Conservation (phyloP, 2,113 vertebrate species). For the Callipepla californica region DNA sequence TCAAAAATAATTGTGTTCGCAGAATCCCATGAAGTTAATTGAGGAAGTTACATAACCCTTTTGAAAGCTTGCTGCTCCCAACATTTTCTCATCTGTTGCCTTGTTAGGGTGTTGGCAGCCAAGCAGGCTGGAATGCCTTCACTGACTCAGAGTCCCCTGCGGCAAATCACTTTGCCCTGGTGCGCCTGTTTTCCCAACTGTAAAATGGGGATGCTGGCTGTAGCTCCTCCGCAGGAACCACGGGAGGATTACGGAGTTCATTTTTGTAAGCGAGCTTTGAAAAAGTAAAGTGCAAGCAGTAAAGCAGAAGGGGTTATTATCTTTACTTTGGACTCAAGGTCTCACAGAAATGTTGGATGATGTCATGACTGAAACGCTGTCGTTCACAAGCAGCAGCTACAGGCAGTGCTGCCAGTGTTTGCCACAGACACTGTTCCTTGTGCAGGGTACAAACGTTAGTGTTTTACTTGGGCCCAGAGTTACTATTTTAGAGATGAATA, state of each 20-base stretch:
- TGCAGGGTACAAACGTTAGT: background rate
- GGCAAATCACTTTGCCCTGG: background rate
- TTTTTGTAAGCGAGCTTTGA: background rate
- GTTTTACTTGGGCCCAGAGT: background rate
- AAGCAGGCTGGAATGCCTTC: background rate
- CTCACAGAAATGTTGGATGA: rapidly evolving
- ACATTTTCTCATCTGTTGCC: slow-evolving; percentile 3
- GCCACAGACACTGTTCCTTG: background rate
- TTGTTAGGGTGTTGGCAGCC: slow-evolving; percentile 36
- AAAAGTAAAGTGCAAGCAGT: background rate
- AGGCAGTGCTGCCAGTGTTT: background rate
- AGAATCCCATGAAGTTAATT: slow-evolving; percentile 20
- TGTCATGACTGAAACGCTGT: rapidly evolving
- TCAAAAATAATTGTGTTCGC: background rate
- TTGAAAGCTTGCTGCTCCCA: slow-evolving; percentile 34
- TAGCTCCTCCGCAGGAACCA: rapidly evolving
- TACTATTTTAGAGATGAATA: background rate
- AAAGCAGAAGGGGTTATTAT: background rate
- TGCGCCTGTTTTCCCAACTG: slow-evolving; percentile 15
- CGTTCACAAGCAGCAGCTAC: background rate
- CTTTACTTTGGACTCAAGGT: background rate
- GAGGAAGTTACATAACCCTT: slow-evolving; percentile 40
- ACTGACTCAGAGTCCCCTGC: slow-evolving; percentile 42
- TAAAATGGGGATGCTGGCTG: background rate
- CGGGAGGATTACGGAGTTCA: background rate